Percentiles rank a stretch among this genome's conserved stretches.
These are phyloP conservation scores for Chymomyza amoena DNA, from an alignment of 2,888 invertebrate genomes.

Conservation along the genomic window DNA sequence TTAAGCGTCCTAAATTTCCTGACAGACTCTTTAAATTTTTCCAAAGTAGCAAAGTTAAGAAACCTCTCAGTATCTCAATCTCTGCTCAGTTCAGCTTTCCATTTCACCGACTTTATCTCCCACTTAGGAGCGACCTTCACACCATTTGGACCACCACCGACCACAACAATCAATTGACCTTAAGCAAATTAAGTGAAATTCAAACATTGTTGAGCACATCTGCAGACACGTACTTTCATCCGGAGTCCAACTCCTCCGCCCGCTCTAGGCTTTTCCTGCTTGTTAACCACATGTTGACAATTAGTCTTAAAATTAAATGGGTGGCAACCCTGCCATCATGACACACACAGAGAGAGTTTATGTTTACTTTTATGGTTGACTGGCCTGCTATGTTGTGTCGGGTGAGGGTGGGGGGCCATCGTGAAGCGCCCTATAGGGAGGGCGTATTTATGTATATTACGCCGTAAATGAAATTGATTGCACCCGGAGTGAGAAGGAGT, in stretches of 20 bases:
- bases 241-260: background rate
- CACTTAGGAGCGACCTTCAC: background rate
- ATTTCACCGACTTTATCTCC: no score
- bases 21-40: no score
- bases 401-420: no score
- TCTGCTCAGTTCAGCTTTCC: no score
- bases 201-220: background rate
- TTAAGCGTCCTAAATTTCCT: no score
- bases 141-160: background rate
- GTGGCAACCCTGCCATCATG: conserved; percentile 6
- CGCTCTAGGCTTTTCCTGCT: background rate
- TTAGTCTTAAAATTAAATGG: conserved; percentile 59
- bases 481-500: conserved; percentile 13
- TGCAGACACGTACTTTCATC: background rate
- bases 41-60: background rate
- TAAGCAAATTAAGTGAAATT: background rate
- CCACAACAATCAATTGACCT: background rate
- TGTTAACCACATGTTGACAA: conserved; percentile 51
- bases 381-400: background rate
- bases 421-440: background rate
- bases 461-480: conserved; percentile 44
- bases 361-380: conserved; percentile 1
- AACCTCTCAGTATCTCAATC: no score
- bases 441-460: background rate
- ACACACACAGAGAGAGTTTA: conserved; percentile 4